Percentiles rank a stretch among this genome's conserved stretches.
Conservation (phyloP, 2,113 vertebrate species). For the Cottus gobio region DNA sequence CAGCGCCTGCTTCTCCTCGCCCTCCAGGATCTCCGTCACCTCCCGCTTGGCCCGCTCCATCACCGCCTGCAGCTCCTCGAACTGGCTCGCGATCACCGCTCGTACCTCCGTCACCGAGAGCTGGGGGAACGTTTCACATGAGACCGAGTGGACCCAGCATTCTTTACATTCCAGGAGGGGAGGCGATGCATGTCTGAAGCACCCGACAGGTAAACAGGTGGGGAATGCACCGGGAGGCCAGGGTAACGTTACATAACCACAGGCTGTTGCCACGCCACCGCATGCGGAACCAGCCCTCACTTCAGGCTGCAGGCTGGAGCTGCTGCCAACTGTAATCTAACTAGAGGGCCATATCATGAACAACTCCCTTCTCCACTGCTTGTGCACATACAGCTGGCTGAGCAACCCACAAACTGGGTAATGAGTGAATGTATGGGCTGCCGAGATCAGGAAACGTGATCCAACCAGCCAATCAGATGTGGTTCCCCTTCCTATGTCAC, state of each 20-base stretch:
- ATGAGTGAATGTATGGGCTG: not conserved
- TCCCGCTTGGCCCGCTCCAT: constrained; percentile 82
- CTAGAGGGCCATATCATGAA: not conserved
- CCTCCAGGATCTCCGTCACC: constrained; percentile 84
- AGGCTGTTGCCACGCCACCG: not conserved
- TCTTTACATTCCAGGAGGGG: not conserved
- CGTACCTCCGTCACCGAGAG: constrained; percentile 85
- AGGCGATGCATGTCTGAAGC: not conserved
- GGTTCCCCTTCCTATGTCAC: no score
- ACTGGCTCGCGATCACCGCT: constrained; percentile 81
- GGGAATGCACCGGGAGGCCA: not conserved
- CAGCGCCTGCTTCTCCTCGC: constrained; percentile 82
- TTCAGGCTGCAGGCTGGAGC: not conserved
- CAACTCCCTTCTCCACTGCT: no score
- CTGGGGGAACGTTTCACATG: constrained; percentile 65
- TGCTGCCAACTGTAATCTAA: fast-evolving
- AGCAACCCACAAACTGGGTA: not conserved
- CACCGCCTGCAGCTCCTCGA: constrained; percentile 79
- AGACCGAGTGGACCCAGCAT: not conserved
- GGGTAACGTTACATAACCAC: not conserved
- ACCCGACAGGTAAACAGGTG: not conserved
- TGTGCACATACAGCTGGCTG: not conserved
- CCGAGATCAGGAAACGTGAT: not conserved
- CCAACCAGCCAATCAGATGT: no score
- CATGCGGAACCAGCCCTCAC: not conserved